Evolutionary conservation across 2,888 invertebrate species (phyloP).

Genomic region (Lucinisca nassula): DNA sequence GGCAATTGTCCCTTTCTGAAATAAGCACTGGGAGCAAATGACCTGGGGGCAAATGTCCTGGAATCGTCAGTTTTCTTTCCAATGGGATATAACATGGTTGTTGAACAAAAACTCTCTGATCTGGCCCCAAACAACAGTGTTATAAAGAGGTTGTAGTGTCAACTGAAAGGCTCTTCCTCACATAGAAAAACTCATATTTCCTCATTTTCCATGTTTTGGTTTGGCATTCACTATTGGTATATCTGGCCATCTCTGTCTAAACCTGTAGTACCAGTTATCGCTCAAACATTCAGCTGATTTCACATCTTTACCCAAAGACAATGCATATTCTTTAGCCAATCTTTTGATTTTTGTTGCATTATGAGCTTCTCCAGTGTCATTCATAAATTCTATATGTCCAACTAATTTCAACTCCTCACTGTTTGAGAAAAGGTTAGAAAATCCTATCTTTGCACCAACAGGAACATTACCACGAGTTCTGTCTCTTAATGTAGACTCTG

Average conservation of each 20-base stretch:
- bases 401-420: neutral
- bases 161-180: too few relatives aligned
- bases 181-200: too few relatives aligned
- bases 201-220: too few relatives aligned
- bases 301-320: neutral
- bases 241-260: neutral
- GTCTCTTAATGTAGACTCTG: constrained; percentile 21
- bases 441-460: neutral
- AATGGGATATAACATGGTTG: too few relatives aligned
- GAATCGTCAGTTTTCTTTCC: too few relatives aligned
- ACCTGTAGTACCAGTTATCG: neutral
- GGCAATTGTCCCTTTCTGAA: too few relatives aligned
- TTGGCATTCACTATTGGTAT: neutral
- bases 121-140: too few relatives aligned
- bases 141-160: too few relatives aligned
- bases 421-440: neutral
- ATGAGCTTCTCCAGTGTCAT: neutral
- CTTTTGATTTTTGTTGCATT: neutral
- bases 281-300: neutral
- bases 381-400: neutral
- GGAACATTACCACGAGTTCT: constrained; percentile 12
- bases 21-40: too few relatives aligned
- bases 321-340: neutral
- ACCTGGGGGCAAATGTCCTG: too few relatives aligned
- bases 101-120: too few relatives aligned